These are phyloP conservation scores for Galeruca laticollis DNA, from an alignment of 2,888 invertebrate species.

Conservation along the genomic window DNA sequence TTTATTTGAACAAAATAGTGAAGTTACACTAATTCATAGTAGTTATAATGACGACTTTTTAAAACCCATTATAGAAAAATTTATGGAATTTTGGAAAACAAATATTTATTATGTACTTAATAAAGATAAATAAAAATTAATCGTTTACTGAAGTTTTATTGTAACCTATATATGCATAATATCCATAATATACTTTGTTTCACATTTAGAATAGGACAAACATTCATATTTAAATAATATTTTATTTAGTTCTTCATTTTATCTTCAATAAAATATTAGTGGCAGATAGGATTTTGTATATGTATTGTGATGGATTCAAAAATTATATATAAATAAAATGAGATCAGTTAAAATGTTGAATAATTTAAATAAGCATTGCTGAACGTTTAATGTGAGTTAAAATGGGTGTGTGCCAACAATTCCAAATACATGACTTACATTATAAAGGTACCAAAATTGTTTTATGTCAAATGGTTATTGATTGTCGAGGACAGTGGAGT, in stretches of 20 bases:
- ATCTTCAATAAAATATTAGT: neutral
- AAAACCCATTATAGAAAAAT: neutral
- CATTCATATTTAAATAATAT: neutral
- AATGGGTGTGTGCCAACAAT: no score
- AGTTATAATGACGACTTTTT: neutral
- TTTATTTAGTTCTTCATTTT: neutral
- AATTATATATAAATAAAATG: no score
- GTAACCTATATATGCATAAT: neutral
- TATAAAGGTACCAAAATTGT: no score
- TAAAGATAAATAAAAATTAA: neutral
- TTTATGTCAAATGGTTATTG: no score
- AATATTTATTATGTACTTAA: slow-evolving; percentile 1
- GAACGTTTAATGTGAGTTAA: no score
- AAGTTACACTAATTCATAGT: neutral
- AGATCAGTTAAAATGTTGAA: no score
- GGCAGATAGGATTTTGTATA: neutral
- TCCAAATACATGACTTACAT: no score
- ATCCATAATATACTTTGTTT: neutral
- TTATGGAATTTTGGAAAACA: neutral
- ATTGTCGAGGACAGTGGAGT: no score
- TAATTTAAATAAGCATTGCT: no score
- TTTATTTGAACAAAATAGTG: no score
- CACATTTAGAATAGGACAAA: neutral
- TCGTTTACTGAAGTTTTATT: neutral
- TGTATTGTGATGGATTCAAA: no score